Base-by-base conservation (phyloP, 2,797 vertebrate genomes). In the Phoebastria nigripes region DNA sequence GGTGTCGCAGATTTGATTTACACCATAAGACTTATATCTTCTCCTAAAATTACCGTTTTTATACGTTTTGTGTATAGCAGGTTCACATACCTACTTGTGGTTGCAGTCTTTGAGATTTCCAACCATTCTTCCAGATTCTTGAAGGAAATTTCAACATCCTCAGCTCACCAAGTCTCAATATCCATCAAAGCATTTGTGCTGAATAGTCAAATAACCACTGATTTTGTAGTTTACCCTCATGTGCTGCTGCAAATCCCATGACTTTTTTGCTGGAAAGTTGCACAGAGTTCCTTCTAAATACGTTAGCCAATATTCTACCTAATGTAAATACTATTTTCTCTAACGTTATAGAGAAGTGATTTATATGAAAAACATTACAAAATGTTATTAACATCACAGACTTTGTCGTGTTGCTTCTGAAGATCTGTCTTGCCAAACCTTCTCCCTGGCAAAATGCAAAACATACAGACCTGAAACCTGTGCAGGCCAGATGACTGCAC, bases 41-140 rank as follows among this genome's bases (percentile, higher is more conserved):
- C 37, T 63, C 58, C 61, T 79, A 84, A 94, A 74, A 84, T 58
- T 17, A 76, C 18, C 1, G 4, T 19, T 47, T 82, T 78, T 52
- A 33, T 29, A 44, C 7, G 56, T 29, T 63, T 47, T 77, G 6
- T 55, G 15, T 19, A 26, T 54, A 82, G 70, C 1, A 55, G 9
- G 12, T 63, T 87, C 8, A 11, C 59, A 7, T 86, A 98, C 97
- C 97, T 99, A 98, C 96, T 98, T 98, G 84, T 94, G 97, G 92
- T 98, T 98, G 95, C 97, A 98, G 95, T 98, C 98, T 94, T 99
- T 98, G 39, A 98, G 92, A 97, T 98, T 94, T 98, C 98, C 92
- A 98, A 97, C 26, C 97, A 98, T 96, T 98, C 98, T 87, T 98
- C 98, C 90, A 98, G 93, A 56, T 97, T 96, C 58, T 98, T 98